Evolutionary conservation across 2,797 vertebrate genomes (phyloP), one percentile per base, ranked within the genome.

Genomic region (Botia kubotai): DNA sequence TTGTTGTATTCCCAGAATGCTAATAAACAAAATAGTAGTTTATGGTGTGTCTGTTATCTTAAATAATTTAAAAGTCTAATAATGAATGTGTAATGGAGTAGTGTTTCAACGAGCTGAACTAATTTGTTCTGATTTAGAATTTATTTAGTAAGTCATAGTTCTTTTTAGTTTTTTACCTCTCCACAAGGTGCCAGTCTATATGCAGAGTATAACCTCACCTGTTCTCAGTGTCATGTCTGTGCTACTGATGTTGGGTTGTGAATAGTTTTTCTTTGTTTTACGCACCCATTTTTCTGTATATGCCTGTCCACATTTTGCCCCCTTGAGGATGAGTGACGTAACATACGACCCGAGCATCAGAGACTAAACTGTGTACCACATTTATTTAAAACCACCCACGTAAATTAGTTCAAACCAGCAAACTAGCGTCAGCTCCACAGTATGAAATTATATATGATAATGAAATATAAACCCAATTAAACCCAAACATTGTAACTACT

Each of bases 241-340:
- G 19, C 6, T 52, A 26, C 5, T 36, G n/a, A 29, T 48, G 50
- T 63, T 19, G 26, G 29, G 14, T 26, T 75, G 57, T 50, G 26
- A 16, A n/a, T 8, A 66, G 21, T 36, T 36, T 19, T 17, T 19
- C 12, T 19, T 21, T 21, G 7, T 55, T 26, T 19, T 36, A 67
- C n/a, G 16, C 48, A 77, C 29, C 43, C 23, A 23, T 21, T 55
- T 5, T 29, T 10, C 43, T 46, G 43, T 46, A 68, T 3, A 19
- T 19, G 4, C 29, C 10, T 21, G 43, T 55, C 48, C 72, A 71
- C 66, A 76, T 46, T 52, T 60, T 66, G 80, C 74, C 74, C 80
- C 50, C 80, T 79, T 43, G 80, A 72, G 80, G 80, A 77, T 65
- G 57, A 53, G 36, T 13, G 17, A 69, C n/a, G 39, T 29, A 60